Evolutionary conservation across 2,888 invertebrate genomes (phyloP).

Genomic region (Eulithis prunata): DNA sequence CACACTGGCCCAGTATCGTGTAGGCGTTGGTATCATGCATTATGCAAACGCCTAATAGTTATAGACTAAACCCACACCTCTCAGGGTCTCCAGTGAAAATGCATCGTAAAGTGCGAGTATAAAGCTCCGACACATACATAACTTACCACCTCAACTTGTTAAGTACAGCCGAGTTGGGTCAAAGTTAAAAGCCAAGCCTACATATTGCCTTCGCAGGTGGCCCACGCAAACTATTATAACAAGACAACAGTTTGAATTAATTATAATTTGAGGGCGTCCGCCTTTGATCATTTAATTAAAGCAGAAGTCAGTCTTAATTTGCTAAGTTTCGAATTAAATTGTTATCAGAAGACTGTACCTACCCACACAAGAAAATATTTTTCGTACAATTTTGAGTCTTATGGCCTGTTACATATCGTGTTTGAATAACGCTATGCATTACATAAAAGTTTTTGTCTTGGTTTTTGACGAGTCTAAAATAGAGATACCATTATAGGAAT

Average conservation of each 20-base stretch:
- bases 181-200: constrained; percentile 54
- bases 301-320: constrained; percentile 22
- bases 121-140: neutral
- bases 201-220: constrained; percentile 56
- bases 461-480: no score
- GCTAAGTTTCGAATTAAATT: constrained; percentile 16
- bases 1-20: no score
- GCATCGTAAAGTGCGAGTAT: no score
- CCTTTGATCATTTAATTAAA: constrained; percentile 32
- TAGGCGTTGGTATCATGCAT: no score
- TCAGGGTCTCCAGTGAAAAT: no score
- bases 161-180: constrained; percentile 45
- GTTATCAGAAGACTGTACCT: constrained; percentile 6
- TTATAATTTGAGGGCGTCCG: constrained; percentile 34
- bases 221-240: constrained; percentile 33
- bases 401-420: no score
- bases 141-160: constrained; percentile 45
- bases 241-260: constrained; percentile 41
- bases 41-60: no score
- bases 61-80: no score
- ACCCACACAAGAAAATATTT: neutral
- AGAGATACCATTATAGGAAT: no score
- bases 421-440: no score
- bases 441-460: no score
- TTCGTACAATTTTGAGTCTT: no score